phyloP scores from a whole-genome alignment of 1,140 invertebrate species.

The Euwallacea fornicatus region DNA sequence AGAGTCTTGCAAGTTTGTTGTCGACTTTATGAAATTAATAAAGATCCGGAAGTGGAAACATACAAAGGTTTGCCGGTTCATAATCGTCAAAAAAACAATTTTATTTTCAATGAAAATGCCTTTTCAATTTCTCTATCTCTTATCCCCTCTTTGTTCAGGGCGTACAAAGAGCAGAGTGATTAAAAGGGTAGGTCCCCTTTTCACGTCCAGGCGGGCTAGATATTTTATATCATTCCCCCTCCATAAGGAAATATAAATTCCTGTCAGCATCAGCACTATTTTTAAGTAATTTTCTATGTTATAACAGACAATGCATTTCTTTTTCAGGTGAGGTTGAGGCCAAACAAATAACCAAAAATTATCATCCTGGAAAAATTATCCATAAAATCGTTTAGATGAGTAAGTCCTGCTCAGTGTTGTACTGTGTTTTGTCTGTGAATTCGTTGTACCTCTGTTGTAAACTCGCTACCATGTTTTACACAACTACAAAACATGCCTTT shows the following conservation, averaged over 20 bases:
- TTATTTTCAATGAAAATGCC: constrained; percentile 14
- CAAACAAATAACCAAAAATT: constrained; percentile 31
- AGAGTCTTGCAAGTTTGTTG: neutral
- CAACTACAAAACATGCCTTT: constrained; percentile 22
- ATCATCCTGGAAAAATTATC: constrained; percentile 35
- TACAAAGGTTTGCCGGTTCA: constrained; percentile 2
- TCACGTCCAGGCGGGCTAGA: constrained; percentile 11
- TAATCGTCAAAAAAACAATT: constrained; percentile 1
- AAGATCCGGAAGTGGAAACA: too few species aligned
- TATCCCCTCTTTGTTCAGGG: constrained; percentile 2
- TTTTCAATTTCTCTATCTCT: constrained; percentile 5
- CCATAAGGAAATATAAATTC: constrained; percentile 18
- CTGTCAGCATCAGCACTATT: constrained; percentile 2
- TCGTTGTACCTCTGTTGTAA: constrained; percentile 39
- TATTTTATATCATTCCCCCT: constrained; percentile 15
- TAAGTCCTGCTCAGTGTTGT: constrained; percentile 43
- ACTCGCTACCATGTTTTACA: constrained; percentile 28
- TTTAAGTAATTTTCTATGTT: constrained; percentile 1
- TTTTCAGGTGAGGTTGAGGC: constrained; percentile 44
- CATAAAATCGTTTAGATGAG: constrained; percentile 43
- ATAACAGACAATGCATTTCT: constrained; percentile 8
- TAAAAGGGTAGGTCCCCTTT: constrained; percentile 15
- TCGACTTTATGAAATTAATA: too few species aligned
- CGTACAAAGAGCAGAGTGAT: constrained; percentile 17
- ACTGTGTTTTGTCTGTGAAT: constrained; percentile 34